Conservation (phyloP, 1,140 invertebrate genomes). For the Zaprionus lachaisei region DNA sequence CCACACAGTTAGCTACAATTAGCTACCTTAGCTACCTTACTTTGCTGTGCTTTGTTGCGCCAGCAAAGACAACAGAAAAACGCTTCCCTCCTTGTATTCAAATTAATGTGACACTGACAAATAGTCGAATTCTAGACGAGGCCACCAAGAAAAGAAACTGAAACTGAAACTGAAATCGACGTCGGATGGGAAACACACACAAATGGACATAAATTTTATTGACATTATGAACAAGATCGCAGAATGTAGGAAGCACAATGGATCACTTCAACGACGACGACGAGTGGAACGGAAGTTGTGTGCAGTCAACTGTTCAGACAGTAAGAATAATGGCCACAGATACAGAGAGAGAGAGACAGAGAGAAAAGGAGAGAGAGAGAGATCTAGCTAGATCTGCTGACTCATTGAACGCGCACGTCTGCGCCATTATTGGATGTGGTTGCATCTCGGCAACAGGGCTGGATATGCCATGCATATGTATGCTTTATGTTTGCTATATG, state of each 20-base stretch:
- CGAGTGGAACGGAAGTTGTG: slow-evolving; percentile 77
- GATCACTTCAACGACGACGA: slow-evolving; percentile 24
- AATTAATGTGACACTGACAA: slow-evolving; percentile 73
- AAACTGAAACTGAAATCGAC: slow-evolving; percentile 22
- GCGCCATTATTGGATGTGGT: slow-evolving; percentile 55
- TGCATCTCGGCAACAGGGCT: slow-evolving; percentile 24
- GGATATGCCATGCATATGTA: background rate
- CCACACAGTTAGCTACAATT: slow-evolving; percentile 59
- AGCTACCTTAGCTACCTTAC: no score
- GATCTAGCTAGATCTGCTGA: slow-evolving; percentile 25
- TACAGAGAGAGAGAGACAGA: background rate
- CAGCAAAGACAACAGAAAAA: slow-evolving; percentile 29
- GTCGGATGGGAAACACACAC: slow-evolving; percentile 34
- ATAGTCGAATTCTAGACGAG: slow-evolving; percentile 77
- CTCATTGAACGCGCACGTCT: slow-evolving; percentile 56
- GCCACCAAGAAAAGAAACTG: slow-evolving; percentile 30
- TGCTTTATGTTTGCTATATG: background rate
- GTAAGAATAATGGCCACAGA: slow-evolving; percentile 61
- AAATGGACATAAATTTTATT: slow-evolving; percentile 81
- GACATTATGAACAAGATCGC: slow-evolving; percentile 77
- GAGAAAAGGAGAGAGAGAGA: background rate
- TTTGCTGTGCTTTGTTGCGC: slow-evolving; percentile 43
- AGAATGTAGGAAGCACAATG: slow-evolving; percentile 59
- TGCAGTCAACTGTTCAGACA: slow-evolving; percentile 73
- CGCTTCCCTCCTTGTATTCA: slow-evolving; percentile 10